Percentiles rank a stretch among this genome's conserved stretches.
These are phyloP conservation scores for Hypotaenidia okinawae DNA, from an alignment of 2,797 vertebrate genomes.

Conservation along the genomic window DNA sequence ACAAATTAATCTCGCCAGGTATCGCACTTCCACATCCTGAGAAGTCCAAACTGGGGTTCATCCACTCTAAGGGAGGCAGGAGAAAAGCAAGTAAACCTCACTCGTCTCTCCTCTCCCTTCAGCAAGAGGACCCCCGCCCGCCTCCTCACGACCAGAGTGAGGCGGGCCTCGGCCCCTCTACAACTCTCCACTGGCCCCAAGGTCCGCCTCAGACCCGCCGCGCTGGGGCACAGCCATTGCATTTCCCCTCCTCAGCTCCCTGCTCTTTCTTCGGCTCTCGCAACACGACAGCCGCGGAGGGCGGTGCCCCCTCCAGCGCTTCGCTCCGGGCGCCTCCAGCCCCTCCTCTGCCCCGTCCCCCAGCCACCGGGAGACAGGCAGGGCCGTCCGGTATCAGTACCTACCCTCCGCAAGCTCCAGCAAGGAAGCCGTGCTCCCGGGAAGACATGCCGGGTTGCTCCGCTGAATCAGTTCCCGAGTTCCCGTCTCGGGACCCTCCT, in stretches of 20 bases:
- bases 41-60: rapidly evolving
- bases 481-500: not conserved
- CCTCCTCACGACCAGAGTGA: not conserved
- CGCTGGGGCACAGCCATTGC: not conserved
- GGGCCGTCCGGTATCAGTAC: not conserved
- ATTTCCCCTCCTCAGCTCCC: not conserved
- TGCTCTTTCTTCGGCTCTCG: not conserved
- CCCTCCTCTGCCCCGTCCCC: not conserved
- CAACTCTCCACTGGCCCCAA: not conserved
- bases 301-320: not conserved
- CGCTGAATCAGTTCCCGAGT: not conserved
- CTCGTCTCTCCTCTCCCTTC: no score
- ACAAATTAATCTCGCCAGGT: not conserved
- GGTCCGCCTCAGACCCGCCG: not conserved
- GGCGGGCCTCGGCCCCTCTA: not conserved
- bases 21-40: not conserved
- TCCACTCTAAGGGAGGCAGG: not conserved
- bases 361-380: not conserved
- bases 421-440: conserved; percentile 23
- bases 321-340: not conserved
- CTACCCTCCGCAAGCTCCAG: conserved; percentile 48
- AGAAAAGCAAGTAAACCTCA: not conserved
- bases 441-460: conserved; percentile 46
- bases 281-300: not conserved
- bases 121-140: no score